Conservation (phyloP, 1,140 invertebrate genomes). For the Nasonia giraulti region DNA sequence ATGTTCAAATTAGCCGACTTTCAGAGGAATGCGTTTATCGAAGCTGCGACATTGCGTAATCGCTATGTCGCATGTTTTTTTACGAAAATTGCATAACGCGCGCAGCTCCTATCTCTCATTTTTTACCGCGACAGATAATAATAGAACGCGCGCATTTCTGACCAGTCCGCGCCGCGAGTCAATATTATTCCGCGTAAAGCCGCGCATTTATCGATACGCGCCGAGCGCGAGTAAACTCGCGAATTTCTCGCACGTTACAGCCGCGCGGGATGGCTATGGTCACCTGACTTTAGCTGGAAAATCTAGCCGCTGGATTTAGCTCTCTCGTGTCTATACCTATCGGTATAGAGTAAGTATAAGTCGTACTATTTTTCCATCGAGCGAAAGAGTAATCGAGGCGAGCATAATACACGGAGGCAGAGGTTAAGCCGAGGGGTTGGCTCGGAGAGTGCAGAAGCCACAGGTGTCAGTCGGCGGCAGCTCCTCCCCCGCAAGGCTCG, state of each 20-base stretch:
- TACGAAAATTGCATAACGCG: no score
- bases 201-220: no score
- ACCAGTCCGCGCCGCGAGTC: not conserved
- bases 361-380: no score
- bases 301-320: no score
- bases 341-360: no score
- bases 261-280: no score
- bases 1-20: not conserved
- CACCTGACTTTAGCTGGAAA: no score
- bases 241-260: no score
- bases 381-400: no score
- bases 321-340: no score
- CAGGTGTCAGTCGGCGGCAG: constrained; percentile 57
- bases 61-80: not conserved
- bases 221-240: no score
- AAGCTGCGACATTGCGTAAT: constrained; percentile 3
- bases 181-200: not conserved
- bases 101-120: no score
- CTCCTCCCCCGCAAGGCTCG: constrained; percentile 40
- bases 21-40: not conserved
- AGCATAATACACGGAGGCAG: not conserved
- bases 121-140: not conserved
- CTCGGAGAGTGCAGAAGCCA: constrained; percentile 49
- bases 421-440: constrained; percentile 51
- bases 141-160: not conserved